These are phyloP conservation scores for Loriculus beryllinus DNA, from an alignment of 2,797 vertebrate species.

Conservation along the genomic window DNA sequence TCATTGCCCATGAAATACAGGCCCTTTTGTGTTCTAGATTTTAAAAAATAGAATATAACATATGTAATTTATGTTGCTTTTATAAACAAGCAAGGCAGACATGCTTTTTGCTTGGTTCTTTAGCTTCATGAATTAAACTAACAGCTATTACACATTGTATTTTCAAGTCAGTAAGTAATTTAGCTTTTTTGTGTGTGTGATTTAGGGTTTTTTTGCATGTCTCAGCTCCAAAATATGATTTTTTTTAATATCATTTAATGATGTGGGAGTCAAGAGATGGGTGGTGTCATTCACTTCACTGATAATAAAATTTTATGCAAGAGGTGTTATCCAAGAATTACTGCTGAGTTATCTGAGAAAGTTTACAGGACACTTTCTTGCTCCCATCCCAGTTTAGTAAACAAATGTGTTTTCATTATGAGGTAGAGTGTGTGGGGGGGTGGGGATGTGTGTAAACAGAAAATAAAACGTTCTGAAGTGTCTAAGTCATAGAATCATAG, in stretches of 20 bases:
- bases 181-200: neutral
- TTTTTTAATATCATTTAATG: neutral
- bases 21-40: neutral
- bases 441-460: neutral
- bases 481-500: neutral
- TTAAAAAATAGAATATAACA: neutral
- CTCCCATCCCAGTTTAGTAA: neutral
- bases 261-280: neutral
- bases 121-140: neutral
- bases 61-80: neutral
- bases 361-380: neutral
- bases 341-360: neutral
- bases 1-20: neutral
- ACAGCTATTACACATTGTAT: neutral
- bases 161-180: neutral
- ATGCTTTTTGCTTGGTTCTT: neutral
- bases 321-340: neutral
- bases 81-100: neutral
- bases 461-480: neutral
- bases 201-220: neutral
- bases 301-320: neutral
- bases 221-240: neutral
- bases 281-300: neutral
- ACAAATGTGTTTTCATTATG: neutral
- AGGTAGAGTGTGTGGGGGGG: fast-evolving